Conservation (phyloP, 2,113 vertebrate species). For the Hippocampus mohnikei region DNA sequence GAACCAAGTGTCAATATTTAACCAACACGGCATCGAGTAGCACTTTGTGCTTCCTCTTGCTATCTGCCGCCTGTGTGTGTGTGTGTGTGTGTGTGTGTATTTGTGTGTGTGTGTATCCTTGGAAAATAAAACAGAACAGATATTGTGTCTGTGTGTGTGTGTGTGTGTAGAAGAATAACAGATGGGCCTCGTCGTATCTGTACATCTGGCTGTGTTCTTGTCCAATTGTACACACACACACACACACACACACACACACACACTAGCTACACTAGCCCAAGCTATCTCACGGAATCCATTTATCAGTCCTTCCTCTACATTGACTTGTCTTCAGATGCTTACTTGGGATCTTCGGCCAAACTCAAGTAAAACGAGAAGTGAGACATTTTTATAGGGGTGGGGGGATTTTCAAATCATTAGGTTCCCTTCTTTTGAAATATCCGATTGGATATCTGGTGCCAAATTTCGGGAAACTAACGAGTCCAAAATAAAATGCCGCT, state of each 20-base stretch:
- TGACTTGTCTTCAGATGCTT: neutral
- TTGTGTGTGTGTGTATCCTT: neutral
- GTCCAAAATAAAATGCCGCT: neutral
- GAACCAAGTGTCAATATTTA: neutral
- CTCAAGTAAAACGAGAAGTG: neutral
- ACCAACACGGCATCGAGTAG: neutral
- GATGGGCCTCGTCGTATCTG: slow-evolving; percentile 3
- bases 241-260: neutral
- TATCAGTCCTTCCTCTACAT: neutral
- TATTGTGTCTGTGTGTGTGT: neutral
- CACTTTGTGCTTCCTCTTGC: slow-evolving; percentile 7
- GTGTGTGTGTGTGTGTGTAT: neutral
- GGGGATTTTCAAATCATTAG: too few species aligned
- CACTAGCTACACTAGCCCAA: neutral
- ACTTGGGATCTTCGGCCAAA: neutral
- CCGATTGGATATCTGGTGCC: neutral
- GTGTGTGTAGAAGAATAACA: neutral
- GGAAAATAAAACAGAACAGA: neutral
- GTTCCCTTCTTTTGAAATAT: neutral
- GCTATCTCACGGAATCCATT: slow-evolving; percentile 1
- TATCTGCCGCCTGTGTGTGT: neutral
- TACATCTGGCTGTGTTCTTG: slow-evolving; percentile 5
- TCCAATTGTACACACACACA: neutral
- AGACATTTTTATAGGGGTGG: neutral
- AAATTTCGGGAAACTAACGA: neutral